Evolutionary conservation across 1,140 invertebrate genomes (phyloP).

Genomic region (Pteromalus puparum): DNA sequence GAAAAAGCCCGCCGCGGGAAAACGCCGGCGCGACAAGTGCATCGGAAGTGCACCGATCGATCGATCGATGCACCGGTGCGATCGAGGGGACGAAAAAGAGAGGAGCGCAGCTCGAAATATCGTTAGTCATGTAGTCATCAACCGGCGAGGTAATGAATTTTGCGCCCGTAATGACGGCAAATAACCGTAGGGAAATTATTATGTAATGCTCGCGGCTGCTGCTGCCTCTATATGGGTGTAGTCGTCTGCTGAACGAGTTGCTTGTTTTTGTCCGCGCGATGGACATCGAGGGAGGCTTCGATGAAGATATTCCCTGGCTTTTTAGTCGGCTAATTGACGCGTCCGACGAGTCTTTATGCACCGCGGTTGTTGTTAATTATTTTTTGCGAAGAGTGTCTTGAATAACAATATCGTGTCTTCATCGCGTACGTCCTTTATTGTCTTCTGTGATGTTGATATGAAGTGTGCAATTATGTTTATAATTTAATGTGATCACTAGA

Average conservation of each 20-base stretch:
- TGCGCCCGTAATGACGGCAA: conserved; percentile 18
- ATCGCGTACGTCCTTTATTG: too few species aligned
- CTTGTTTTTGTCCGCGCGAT: not conserved
- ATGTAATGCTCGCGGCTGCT: not conserved
- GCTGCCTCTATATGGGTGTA: not conserved
- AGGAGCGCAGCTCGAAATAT: conserved; percentile 4
- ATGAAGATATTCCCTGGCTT: not conserved
- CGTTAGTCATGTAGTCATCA: conserved; percentile 30
- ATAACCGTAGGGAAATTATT: conserved; percentile 10
- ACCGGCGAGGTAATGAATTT: conserved; percentile 14
- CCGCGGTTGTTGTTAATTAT: not conserved
- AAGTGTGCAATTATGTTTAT: too few species aligned
- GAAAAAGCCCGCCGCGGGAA: conserved; percentile 35
- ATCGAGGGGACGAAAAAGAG: not conserved
- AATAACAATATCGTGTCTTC: not conserved
- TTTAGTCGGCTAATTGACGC: not conserved
- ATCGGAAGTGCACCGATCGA: conserved; percentile 47
- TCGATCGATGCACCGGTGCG: not conserved
- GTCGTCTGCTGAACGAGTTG: not conserved
- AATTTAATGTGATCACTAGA: too few species aligned
- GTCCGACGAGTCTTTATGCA: not conserved
- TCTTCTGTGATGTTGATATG: too few species aligned
- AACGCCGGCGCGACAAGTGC: conserved; percentile 40
- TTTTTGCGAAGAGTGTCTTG: not conserved
- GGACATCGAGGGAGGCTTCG: not conserved